phyloP scores from a whole-genome alignment of 2,113 vertebrate genomes.

The Peucedramus taeniatus region DNA sequence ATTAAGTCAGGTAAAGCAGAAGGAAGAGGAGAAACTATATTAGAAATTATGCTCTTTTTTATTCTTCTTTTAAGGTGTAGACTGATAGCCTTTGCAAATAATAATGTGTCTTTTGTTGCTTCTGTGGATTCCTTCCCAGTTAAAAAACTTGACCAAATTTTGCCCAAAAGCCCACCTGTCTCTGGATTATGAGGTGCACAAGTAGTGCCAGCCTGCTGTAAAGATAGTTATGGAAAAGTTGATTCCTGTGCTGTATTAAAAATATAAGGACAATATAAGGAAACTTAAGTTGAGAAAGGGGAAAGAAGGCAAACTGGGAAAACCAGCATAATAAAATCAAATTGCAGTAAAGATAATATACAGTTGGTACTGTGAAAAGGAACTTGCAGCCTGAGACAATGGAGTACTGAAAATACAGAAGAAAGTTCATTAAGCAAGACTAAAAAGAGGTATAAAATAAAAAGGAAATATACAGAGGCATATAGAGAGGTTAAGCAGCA shows the following conservation, averaged over 20 bases:
- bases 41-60: not conserved
- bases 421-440: not conserved
- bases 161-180: not conserved
- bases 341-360: not conserved
- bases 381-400: not conserved
- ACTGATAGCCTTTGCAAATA: not conserved
- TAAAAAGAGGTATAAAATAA: not conserved
- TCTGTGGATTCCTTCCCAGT: not conserved
- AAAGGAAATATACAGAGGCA: not conserved
- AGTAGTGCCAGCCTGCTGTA: not conserved
- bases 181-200: not conserved
- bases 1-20: not conserved
- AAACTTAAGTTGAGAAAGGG: not conserved
- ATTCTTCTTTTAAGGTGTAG: not conserved
- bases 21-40: not conserved
- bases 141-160: not conserved
- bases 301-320: not conserved
- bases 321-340: not conserved
- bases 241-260: not conserved
- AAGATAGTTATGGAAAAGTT: not conserved
- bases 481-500: not conserved
- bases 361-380: not conserved
- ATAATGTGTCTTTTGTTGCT: not conserved
- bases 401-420: not conserved
- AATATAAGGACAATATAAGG: not conserved